Conservation (phyloP, 23 tunicate genomes). For the Clavelina lepadiformis region DNA sequence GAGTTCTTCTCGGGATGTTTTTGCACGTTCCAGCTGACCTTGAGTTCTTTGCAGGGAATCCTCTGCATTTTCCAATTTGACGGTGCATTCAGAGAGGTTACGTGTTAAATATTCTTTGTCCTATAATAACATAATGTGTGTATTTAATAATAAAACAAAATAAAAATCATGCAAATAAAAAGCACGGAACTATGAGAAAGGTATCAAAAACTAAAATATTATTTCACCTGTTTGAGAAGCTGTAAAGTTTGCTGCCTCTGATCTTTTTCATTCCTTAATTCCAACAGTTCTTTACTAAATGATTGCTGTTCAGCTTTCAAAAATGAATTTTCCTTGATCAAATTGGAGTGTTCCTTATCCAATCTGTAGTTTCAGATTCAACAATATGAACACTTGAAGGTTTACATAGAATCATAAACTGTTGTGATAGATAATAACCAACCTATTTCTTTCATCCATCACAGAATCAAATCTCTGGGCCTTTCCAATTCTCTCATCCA, state of each 20-base stretch:
- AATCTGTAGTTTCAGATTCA: constrained; percentile 13
- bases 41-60: constrained; percentile 57
- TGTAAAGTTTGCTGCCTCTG: constrained; percentile 30
- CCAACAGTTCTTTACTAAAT: constrained; percentile 27
- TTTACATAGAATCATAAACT: not conserved
- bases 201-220: not conserved
- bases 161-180: not conserved
- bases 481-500: constrained; percentile 52
- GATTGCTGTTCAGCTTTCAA: constrained; percentile 51
- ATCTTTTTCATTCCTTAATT: constrained; percentile 27
- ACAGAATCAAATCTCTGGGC: constrained; percentile 73
- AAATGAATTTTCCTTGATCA: constrained; percentile 45
- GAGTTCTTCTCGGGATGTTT: constrained; percentile 59
- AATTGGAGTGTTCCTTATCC: constrained; percentile 35
- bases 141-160: constrained; percentile 3
- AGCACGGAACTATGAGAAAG: not conserved
- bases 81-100: constrained; percentile 64
- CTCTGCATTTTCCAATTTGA: constrained; percentile 52
- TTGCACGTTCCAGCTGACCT: constrained; percentile 67
- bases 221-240: constrained; percentile 46
- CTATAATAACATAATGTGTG: constrained; percentile 7
- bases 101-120: constrained; percentile 73
- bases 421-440: not conserved
- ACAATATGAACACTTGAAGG: not conserved
- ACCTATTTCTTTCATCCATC: constrained; percentile 61